Base-by-base conservation (phyloP, 2,113 vertebrate genomes). In the Hoplias malabaricus region DNA sequence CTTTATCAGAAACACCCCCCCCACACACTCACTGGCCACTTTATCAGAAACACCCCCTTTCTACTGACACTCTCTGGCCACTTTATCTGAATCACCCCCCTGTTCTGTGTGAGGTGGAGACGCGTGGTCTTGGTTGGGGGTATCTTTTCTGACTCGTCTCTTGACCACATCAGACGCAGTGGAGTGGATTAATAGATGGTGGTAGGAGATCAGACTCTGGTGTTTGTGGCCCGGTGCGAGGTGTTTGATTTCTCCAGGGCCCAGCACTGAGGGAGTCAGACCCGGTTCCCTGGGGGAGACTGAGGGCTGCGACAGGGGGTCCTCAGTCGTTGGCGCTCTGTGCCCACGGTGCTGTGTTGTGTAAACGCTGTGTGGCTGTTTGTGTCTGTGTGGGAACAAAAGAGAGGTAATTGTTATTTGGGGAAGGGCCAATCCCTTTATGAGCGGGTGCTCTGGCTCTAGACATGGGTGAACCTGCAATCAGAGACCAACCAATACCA, bases 351-450 rank as follows among this genome's bases (percentile, higher is more conserved):
- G 23, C 46, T 65, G 36, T 82, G 57, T 73, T 40, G 65, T 72
- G 77, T 75, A 74, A 73, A 78, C 75, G 46, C 48, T 78, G 70
- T 80, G 74, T 83, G 72, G 70, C 69, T 81, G 70, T 77, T 68
- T 74, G 79, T 68, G 79, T 75, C 56, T 75, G 65, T 14, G 42
- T 75, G 50, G 33, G 66, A 78, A 72, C 71, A 81, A 77, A 81
- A 34, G 16, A 67, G 54, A 75, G 79, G 46, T 87, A 87, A 85
- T 85, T 72, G 77, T 73, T 85, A 80, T 86, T 85, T 85, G 69
- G 68, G 65, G 31, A 77, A 56, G 56, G 38, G 61, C 53, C 85
- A 77, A 84, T 85, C 84, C 84, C 80, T 85, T 85, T 80, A 87
- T 85, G 77, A 87, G 73, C 57, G 77, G 71, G 82, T 83, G 34